Conservation (phyloP, 2,888 invertebrate species). For the Laothoe populi region DNA sequence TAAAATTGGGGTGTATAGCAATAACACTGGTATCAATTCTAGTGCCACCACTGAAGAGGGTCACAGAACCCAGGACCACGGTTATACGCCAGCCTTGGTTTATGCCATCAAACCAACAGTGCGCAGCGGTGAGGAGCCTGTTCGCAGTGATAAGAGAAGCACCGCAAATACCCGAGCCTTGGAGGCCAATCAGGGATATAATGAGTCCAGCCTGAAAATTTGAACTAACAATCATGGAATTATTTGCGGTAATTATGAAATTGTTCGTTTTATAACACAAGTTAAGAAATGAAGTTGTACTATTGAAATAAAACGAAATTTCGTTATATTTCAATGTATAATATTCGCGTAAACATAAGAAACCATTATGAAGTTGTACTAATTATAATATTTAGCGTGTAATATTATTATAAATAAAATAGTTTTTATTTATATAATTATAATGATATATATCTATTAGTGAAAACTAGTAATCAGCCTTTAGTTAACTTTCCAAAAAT, state of each 20-base stretch:
- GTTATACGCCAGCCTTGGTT: conserved; percentile 54
- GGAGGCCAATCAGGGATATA: conserved; percentile 33
- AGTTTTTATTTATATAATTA: too few species aligned
- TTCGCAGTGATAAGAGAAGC: conserved; percentile 49
- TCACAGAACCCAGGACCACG: conserved; percentile 58
- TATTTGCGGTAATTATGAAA: not conserved
- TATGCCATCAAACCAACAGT: conserved; percentile 61
- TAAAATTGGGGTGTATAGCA: conserved; percentile 54
- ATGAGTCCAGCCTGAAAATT: conserved; percentile 50
- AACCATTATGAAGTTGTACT: too few species aligned
- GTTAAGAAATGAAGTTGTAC: too few species aligned
- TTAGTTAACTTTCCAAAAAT: too few species aligned
- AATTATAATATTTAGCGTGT: too few species aligned
- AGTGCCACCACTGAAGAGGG: conserved; percentile 59
- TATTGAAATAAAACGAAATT: too few species aligned
- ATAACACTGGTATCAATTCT: conserved; percentile 48
- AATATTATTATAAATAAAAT: too few species aligned
- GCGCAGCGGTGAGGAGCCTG: conserved; percentile 56
- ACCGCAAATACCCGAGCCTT: conserved; percentile 53
- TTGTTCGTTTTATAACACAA: too few species aligned
- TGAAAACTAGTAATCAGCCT: too few species aligned
- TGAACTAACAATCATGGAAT: not conserved
- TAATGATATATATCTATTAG: too few species aligned
- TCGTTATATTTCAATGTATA: too few species aligned
- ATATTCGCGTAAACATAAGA: too few species aligned